These are phyloP conservation scores for Dallia pectoralis DNA, from an alignment of 2,797 vertebrate genomes.

Conservation along the genomic window DNA sequence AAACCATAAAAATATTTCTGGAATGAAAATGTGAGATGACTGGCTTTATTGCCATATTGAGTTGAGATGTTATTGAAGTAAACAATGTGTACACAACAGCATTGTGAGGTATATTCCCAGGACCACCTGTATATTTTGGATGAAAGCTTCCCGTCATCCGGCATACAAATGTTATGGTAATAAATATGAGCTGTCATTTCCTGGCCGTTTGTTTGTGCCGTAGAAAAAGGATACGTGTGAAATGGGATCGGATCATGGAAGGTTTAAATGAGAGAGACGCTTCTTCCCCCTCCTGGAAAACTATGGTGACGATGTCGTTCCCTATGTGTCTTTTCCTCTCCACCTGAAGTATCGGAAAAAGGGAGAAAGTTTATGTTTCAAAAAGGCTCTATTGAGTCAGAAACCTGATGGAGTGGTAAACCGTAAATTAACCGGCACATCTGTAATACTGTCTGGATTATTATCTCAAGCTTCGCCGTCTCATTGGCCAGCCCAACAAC, in stretches of 20 bases:
- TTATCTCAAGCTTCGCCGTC: background rate
- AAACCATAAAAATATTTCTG: no score
- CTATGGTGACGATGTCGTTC: constrained; percentile 97
- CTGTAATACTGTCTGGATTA: no score
- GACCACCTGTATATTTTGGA: no score
- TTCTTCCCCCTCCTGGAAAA: constrained; percentile 98
- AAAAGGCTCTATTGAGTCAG: constrained; percentile 1
- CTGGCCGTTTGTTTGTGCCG: background rate
- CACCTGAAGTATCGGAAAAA: constrained; percentile 74
- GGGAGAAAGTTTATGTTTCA: no score
- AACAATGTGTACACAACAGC: no score
- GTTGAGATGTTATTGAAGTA: no score
- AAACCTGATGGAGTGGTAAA: background rate
- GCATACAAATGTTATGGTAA: no score
- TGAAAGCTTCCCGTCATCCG: no score
- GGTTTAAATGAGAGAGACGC: constrained; percentile 92
- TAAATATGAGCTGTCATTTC: background rate
- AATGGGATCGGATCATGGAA: constrained; percentile 99
- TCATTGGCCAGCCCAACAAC: background rate
- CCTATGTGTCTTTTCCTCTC: constrained; percentile 98
- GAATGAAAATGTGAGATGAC: no score
- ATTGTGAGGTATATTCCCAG: no score
- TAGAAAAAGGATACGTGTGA: constrained; percentile 91
- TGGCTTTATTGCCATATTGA: no score
- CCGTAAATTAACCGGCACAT: background rate